Evolutionary conservation across 2,888 invertebrate species (phyloP).

Genomic region (Rhimphoctona megacephalus): DNA sequence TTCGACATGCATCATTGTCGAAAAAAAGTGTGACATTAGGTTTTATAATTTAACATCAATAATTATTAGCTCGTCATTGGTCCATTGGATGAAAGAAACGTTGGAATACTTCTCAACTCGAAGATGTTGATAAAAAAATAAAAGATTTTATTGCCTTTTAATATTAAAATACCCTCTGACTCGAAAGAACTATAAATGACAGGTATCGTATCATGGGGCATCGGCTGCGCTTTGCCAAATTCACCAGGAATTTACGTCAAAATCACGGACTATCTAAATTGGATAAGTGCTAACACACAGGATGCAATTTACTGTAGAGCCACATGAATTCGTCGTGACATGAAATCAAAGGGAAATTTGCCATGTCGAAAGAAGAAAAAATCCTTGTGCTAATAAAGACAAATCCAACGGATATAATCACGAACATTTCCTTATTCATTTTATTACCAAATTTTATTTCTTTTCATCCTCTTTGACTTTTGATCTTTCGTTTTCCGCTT

Average conservation of each 20-base stretch:
- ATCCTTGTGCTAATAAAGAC: neutral
- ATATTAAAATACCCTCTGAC: neutral
- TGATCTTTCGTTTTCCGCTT: neutral
- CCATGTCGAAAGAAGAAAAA: neutral
- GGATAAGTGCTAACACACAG: conserved; percentile 80
- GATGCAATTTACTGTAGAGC: conserved; percentile 79
- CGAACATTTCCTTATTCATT: neutral
- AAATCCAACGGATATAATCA: neutral
- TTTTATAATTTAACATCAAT: neutral
- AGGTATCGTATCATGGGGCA: conserved; percentile 90
- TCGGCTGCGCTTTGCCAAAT: conserved; percentile 88
- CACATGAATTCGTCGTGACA: conserved; percentile 47
- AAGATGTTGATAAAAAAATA: neutral
- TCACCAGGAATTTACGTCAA: conserved; percentile 85
- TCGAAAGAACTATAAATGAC: conserved; percentile 43
- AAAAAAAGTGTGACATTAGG: too few species aligned
- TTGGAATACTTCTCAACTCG: neutral
- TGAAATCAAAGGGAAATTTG: neutral
- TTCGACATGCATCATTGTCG: too few species aligned
- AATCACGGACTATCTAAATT: conserved; percentile 77
- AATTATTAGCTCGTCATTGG: neutral
- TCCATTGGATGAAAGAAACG: neutral
- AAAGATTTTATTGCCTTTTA: neutral
- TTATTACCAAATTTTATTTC: neutral
- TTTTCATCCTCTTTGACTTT: neutral